Conservation (phyloP, 1,140 invertebrate species). For the Ctenoplectra terminalis region DNA sequence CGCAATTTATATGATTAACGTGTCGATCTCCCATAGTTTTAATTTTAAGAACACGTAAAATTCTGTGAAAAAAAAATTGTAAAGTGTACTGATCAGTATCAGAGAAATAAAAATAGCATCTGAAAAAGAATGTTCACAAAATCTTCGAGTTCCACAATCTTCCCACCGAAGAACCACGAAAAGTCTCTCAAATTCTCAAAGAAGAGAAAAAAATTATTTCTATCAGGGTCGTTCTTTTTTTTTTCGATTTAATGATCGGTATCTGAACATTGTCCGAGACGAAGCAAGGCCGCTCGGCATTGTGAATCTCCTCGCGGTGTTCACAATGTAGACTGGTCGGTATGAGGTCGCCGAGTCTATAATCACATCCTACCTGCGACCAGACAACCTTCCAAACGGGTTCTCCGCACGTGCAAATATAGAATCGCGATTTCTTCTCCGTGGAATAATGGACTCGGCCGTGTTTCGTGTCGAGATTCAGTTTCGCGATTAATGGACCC, state of each 20-base stretch:
- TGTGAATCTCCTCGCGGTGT: conserved; percentile 36
- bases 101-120: no score
- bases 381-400: conserved; percentile 42
- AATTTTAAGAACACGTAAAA: no score
- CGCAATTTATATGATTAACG: no score
- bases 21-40: no score
- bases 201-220: no score
- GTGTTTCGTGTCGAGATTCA: neutral
- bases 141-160: no score
- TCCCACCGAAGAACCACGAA: no score
- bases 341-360: conserved; percentile 47
- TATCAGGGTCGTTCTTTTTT: neutral
- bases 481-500: neutral
- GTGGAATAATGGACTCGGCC: neutral
- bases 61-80: no score
- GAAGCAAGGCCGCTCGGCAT: conserved; percentile 40
- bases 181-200: no score
- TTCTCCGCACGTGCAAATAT: conserved; percentile 21
- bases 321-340: conserved; percentile 42
- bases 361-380: conserved; percentile 43
- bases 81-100: no score
- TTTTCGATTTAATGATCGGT: conserved; percentile 25
- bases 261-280: conserved; percentile 41
- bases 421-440: conserved; percentile 12
- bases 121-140: no score